phyloP scores from a whole-genome alignment of 2,797 vertebrate genomes.

The Merluccius polli region DNA sequence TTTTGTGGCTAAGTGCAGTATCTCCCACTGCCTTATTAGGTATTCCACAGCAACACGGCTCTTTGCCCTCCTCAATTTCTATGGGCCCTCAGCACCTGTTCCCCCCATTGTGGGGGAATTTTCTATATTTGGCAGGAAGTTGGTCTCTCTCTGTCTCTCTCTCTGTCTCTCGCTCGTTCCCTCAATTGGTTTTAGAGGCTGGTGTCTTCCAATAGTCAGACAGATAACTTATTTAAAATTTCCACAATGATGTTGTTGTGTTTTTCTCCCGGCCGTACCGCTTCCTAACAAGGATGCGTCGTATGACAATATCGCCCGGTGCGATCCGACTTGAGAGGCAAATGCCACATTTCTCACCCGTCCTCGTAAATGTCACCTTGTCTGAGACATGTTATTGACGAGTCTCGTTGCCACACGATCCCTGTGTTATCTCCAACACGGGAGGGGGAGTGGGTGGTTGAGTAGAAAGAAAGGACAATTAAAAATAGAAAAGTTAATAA shows the following conservation, averaged over 20 bases:
- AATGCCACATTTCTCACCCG: conserved; percentile 52
- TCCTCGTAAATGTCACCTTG: conserved; percentile 60
- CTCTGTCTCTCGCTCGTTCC: too few relatives aligned
- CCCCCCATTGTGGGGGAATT: conserved; percentile 74
- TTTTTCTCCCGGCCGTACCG: neutral
- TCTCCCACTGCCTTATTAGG: conserved; percentile 75
- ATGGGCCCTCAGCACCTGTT: conserved; percentile 75
- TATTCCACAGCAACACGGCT: conserved; percentile 62
- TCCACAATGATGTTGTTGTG: too few relatives aligned
- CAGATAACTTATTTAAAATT: conserved; percentile 13
- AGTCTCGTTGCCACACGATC: conserved; percentile 37
- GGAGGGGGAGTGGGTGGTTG: conserved; percentile 49
- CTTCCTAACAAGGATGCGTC: conserved; percentile 1
- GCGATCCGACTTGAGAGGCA: conserved; percentile 55
- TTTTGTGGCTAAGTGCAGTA: conserved; percentile 51
- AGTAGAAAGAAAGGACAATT: conserved; percentile 24
- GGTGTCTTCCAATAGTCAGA: conserved; percentile 7
- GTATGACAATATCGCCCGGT: conserved; percentile 50
- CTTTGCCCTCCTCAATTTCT: conserved; percentile 48
- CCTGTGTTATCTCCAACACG: conserved; percentile 52
- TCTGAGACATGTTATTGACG: conserved; percentile 56
- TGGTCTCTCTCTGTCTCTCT: conserved; percentile 25
- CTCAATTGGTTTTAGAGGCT: too few relatives aligned
- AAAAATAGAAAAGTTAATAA: conserved; percentile 65
- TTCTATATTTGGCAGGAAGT: conserved; percentile 80